Base-by-base conservation (phyloP, 2,113 vertebrate genomes). In the Bostrychus sinensis region DNA sequence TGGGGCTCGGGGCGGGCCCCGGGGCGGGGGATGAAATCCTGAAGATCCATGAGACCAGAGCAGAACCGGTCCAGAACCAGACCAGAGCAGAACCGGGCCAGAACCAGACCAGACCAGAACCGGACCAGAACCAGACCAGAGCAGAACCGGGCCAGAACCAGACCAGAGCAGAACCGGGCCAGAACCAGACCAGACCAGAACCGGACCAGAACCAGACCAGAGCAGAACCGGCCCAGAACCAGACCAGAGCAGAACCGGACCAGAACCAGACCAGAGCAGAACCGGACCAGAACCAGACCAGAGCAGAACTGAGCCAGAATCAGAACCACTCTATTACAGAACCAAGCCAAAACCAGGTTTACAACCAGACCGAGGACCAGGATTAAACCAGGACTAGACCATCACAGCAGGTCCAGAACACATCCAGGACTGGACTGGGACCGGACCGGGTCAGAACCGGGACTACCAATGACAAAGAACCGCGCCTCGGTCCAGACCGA, bases 121-220 rank as follows among this genome's bases (percentile, higher is more conserved):
- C 20, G 4, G 20, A 19, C 41, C 17, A 43, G 8, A 6, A 43
- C 41, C 9, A 42, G 19, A 42, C n/a, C 41, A 42, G 13, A 17
- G 7, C n/a, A 17, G 9, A 42, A 16, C 12, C 13, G 3, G 37
- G 37, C 9, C 41, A 12, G 6, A n/a, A n/a, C 13, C 17, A 20
- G 8, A n/a, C n/a, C n/a, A n/a, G n/a, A n/a, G n/a, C n/a, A n/a
- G n/a, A n/a, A 10, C 32, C 10, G 6, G 2, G 6, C 32, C 32
- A 34, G 32, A 2, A 34, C 6, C 32, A 34, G 32, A 43, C n/a
- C 5, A 22, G 43, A 20, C 9, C 17, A 9, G 8, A 9, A 20
- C 9, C 90, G 0, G 80, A 96, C 1, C 82, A 89, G 32, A 94
- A 93, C 6, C 32, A 34, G 32, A 43, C n/a, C 5, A 22, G 43